These are phyloP conservation scores for Corythoichthys intestinalis DNA, from an alignment of 2,113 vertebrate genomes.

Conservation along the genomic window DNA sequence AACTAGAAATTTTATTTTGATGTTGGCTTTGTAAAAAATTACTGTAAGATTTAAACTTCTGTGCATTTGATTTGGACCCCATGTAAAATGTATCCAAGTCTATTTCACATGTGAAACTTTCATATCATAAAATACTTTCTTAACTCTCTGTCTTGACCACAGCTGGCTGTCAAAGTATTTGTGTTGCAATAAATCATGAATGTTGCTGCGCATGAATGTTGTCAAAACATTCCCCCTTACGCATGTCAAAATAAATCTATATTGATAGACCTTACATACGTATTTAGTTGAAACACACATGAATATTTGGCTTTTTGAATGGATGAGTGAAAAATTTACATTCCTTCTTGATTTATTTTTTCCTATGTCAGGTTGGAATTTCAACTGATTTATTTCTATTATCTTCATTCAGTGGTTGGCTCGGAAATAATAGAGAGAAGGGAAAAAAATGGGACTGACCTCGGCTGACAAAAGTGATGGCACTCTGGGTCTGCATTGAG, in stretches of 20 bases:
- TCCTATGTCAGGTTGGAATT: background rate
- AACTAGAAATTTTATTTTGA: background rate
- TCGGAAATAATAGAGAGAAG: background rate
- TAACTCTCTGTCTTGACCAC: background rate
- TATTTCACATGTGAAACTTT: background rate
- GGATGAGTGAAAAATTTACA: background rate
- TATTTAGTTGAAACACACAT: background rate
- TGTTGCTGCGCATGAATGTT: background rate
- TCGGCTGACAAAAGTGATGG: conserved; percentile 58
- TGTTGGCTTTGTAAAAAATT: background rate
- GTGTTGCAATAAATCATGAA: conserved; percentile 2
- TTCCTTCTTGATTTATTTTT: background rate
- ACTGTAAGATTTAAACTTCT: no score
- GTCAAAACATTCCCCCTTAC: background rate
- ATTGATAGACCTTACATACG: background rate
- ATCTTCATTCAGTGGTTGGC: background rate
- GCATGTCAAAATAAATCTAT: background rate
- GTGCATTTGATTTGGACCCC: background rate
- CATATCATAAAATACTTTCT: background rate
- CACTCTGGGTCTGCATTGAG: conserved; percentile 44
- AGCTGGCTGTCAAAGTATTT: background rate
- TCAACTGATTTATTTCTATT: background rate
- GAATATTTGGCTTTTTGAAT: background rate
- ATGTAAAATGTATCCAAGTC: background rate
- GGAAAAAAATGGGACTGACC: conserved; percentile 33